Conservation (phyloP, 2,888 invertebrate genomes). For the Odontocerum albicorne region DNA sequence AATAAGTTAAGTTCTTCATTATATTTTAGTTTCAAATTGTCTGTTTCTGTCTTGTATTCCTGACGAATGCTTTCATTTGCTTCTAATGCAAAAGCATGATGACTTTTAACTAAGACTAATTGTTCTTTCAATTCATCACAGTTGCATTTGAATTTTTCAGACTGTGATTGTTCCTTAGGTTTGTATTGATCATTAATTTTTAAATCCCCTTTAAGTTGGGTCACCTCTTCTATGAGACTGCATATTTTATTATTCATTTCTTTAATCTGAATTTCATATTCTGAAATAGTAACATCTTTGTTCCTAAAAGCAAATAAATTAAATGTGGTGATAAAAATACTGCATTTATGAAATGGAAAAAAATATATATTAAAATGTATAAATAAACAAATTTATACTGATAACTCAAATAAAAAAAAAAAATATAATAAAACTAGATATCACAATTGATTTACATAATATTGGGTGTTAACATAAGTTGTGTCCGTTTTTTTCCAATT, state of each 20-base stretch:
- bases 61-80: constrained; percentile 56
- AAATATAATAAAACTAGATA: too few species aligned
- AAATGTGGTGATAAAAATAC: not conserved
- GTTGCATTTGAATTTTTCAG: constrained; percentile 6
- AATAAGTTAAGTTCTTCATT: constrained; percentile 54
- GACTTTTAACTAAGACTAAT: constrained; percentile 56
- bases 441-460: too few species aligned
- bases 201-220: constrained; percentile 3
- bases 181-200: not conserved
- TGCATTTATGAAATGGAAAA: not conserved
- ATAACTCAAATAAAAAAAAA: too few species aligned
- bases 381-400: too few species aligned
- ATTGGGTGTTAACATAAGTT: too few species aligned
- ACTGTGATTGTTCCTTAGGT: not conserved
- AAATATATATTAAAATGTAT: too few species aligned
- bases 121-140: constrained; percentile 48
- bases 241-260: constrained; percentile 16
- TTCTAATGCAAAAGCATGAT: constrained; percentile 54
- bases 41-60: constrained; percentile 53
- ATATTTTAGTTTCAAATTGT: constrained; percentile 49
- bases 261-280: constrained; percentile 28
- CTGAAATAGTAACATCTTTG: constrained; percentile 31
- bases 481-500: too few species aligned
- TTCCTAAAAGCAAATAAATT: constrained; percentile 20
- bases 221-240: constrained; percentile 11